phyloP scores from a whole-genome alignment of 2,888 invertebrate genomes.

The Troides helena region DNA sequence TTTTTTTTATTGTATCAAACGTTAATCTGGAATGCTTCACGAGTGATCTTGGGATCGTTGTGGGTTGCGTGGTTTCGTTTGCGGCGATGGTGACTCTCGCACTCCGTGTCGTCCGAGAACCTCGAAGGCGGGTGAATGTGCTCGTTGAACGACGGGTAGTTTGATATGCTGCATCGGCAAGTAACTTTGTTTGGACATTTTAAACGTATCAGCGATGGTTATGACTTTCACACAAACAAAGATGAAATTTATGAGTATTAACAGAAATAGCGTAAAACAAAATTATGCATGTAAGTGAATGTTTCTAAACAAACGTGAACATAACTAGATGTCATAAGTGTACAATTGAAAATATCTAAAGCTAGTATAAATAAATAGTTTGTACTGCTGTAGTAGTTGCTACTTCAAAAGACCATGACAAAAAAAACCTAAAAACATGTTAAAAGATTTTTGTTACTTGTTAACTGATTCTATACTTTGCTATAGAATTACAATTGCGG shows the following conservation, averaged over 20 bases:
- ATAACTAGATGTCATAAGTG: background rate
- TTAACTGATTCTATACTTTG: too few species aligned
- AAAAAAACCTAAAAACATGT: too few species aligned
- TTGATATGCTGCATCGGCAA: constrained; percentile 83
- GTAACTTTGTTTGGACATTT: constrained; percentile 37
- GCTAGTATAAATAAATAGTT: too few species aligned
- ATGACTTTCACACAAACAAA: constrained; percentile 5
- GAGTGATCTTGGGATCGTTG: constrained; percentile 76
- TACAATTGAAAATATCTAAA: too few species aligned
- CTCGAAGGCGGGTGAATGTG: constrained; percentile 92
- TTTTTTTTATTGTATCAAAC: constrained; percentile 66
- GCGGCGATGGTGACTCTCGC: constrained; percentile 75
- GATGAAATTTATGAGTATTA: background rate
- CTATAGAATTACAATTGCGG: too few species aligned
- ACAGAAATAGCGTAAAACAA: background rate
- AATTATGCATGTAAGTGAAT: background rate
- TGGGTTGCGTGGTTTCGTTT: constrained; percentile 52
- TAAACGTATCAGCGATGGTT: constrained; percentile 30
- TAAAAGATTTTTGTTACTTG: too few species aligned
- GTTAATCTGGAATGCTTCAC: constrained; percentile 90
- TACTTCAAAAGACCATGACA: too few species aligned
- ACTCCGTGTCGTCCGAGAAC: constrained; percentile 88
- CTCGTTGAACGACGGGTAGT: constrained; percentile 89
- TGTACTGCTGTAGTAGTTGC: too few species aligned
- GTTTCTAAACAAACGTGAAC: background rate